Evolutionary conservation across 2,797 vertebrate genomes (phyloP), one percentile per base, ranked within the genome.

Genomic region (Knipowitschia caucasica): DNA sequence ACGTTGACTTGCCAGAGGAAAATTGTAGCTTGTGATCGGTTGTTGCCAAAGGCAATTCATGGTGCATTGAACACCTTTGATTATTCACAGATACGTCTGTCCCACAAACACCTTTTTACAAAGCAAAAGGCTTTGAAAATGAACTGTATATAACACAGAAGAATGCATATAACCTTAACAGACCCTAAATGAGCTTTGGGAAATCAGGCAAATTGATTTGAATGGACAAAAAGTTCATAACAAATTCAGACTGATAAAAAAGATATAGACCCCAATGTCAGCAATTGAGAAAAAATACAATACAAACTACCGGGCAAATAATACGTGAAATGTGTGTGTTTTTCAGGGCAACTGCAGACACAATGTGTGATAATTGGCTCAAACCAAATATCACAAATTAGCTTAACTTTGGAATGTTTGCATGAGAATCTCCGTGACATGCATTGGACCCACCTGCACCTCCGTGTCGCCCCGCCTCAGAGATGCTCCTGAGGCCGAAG

Each of bases 401-500:
- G 39, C 21, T 24, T 14, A 7, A 10, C 34, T 2, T 36, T 17
- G 2, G 15, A 36, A 36, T 10, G 7, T 17, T 18, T 17, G 4
- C 3, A 8, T 36, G 2, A 36, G 17, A 8, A 2, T 4, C 17
- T 8, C 7, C 30, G 11, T 5, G n/a, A 38, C 7, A 18, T 11
- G 18, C 10, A 2, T 30, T 21, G 7, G 18, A 77, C 90, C 59
- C 74, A 91, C 91, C 90, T 87, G 84, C 81, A 85, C 73, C 69
- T 81, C 82, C 79, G 70, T 75, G 85, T 83, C 78, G 83, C 81
- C 74, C 86, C 82, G 83, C 86, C 86, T 88, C 89, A 88, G 89
- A 82, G 77, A 84, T 75, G 67, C 81, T 78, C 82, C 86, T 83
- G 88, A 88, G 89, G 89, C 87, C 86, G 87, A 85, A 87, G 88